Base-by-base conservation (phyloP, 1,140 invertebrate genomes). In the Sycobia sp. region DNA sequence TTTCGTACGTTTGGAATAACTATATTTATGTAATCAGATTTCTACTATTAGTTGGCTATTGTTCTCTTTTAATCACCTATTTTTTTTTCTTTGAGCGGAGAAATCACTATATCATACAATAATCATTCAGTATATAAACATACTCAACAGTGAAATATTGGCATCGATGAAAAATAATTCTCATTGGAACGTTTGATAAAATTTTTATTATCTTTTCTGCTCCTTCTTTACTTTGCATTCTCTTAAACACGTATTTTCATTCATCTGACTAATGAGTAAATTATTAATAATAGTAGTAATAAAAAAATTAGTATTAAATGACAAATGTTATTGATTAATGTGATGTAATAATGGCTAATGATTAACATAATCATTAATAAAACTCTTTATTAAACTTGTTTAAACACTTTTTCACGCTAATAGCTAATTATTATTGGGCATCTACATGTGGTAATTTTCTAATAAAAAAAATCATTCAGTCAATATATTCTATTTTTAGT, bases 131-230 rank as follows among this genome's bases (percentile, higher is more conserved):
- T 62, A 67, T n/a, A n/a, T 25, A 67, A 67, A 67, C 43, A 62
- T 58, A 54, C 50, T 39, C 38, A 46, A 60, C 55, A 54, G 22
- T 22, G 25, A 67, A 64, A 56, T 57, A 57, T 55, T 58, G 53
- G 51, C 54, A 57, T 67, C 61, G 56, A 64, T 60, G 51, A 67
- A 64, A 66, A 67, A 67, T 54, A 59, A 62, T 62, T 38, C 44
- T 65, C 36, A 34, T 67, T 49, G 53, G 29, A 62, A 63, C 61
- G 44, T 4, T 56, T 29, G 27, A 54, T 59, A 54, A 54, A 58
- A 62, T 39, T 58, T 46, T 57, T 18, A 44, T 20, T 46, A 2
- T 27, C 20, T 50, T 50, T 46, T 46, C 16, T 22, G 4, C 16
- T 25, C 11, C 9, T 46, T 18, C 32, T 29, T 32, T 49, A 36